phyloP scores from a whole-genome alignment of 2,113 vertebrate species.

The Labeo rohita region DNA sequence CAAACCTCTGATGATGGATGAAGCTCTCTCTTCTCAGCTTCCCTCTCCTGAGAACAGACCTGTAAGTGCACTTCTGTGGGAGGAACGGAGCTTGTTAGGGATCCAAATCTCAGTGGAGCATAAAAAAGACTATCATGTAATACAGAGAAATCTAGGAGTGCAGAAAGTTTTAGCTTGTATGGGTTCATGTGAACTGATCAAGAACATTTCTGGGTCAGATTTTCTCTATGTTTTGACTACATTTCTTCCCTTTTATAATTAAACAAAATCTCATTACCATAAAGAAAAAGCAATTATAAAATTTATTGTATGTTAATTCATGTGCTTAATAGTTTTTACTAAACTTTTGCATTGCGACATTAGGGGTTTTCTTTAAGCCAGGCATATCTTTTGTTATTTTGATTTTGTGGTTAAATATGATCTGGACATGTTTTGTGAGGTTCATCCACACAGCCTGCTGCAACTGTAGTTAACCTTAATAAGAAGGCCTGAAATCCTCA shows the following conservation, averaged over 20 bases:
- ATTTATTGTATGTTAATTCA: neutral
- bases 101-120: slow-evolving; percentile 24
- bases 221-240: neutral
- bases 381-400: neutral
- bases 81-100: neutral
- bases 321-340: neutral
- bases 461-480: neutral
- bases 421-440: neutral
- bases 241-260: neutral
- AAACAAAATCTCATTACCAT: neutral
- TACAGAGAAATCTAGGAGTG: neutral
- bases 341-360: neutral
- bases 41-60: slow-evolving; percentile 57
- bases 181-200: neutral
- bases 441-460: neutral
- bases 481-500: neutral
- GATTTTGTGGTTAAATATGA: neutral
- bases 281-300: neutral
- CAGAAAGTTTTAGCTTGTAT: neutral
- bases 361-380: neutral
- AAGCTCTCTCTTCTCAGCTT: slow-evolving; percentile 43
- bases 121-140: neutral
- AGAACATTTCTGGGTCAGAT: neutral
- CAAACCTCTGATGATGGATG: slow-evolving; percentile 55
- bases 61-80: slow-evolving; percentile 64